Base-by-base conservation (phyloP, 2,113 vertebrate species). In the Peromyscus californicus region DNA sequence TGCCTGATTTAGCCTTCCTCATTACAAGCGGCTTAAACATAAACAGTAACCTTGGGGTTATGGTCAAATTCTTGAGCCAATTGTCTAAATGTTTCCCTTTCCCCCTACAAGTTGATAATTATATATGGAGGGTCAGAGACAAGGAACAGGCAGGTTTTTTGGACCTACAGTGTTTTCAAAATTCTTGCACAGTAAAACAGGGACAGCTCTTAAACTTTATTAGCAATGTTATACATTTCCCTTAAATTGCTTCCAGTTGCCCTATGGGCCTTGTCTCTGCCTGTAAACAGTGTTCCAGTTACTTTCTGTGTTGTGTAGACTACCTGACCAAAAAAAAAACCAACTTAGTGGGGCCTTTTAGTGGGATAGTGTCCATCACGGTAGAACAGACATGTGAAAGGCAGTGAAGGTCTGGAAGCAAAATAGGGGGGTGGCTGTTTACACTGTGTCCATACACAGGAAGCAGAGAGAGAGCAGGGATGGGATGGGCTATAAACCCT, bases 41-140 rank as follows among this genome's bases (percentile, higher is more conserved):
- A 88, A 89, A 45, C 65, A 39, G 45, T 54, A 93, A 67, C 39
- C 61, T 85, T 90, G 69, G 33, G 61, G 91, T 78, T 75, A 48
- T 89, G 94, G 63, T 29, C 94, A 91, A 29, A 86, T 95, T 98
- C 94, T 94, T 97, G 95, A 98, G 94, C 26, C 39, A 91, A 33
- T 51, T 94, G 94, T 69, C 65, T 54, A 76, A 94, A 70, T 36
- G 88, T 51, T 36, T 90, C 42, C 4, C 84, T 92, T 91, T 59
- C 29, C 10, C 42, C 45, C 51, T 26, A 82, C 17, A 91, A 93
- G 39, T 70, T 57, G 36, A 36, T 70, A 84, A 93, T 33, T 78
- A 4, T 7, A 1, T 54, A 2, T 36, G 6, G 79, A 39, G 67
- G 83, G 6, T 63, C 54, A 65, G 59, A 75, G 74, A 75, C 72